phyloP scores from a whole-genome alignment of 2,888 invertebrate genomes.

The Polydrusus pterygomalis region DNA sequence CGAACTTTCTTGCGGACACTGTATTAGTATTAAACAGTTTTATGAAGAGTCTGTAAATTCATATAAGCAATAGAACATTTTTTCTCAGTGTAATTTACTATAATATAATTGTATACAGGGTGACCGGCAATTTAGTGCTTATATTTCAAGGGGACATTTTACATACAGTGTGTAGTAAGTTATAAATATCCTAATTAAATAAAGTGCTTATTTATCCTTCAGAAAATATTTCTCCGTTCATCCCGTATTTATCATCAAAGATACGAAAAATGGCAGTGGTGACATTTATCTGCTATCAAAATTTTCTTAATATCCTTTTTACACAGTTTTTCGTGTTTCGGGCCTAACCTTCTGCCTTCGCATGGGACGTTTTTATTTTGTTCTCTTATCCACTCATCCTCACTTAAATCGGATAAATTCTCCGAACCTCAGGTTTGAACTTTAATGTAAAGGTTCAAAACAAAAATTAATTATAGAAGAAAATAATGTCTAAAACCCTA shows the following conservation, averaged over 20 bases:
- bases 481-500: too few relatives aligned
- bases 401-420: neutral
- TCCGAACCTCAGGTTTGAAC: neutral
- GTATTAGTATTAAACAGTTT: too few relatives aligned
- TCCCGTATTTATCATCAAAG: neutral
- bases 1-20: too few relatives aligned
- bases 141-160: too few relatives aligned
- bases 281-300: neutral
- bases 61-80: too few relatives aligned
- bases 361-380: neutral
- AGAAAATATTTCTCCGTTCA: neutral
- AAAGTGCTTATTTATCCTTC: neutral
- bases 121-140: too few relatives aligned
- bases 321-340: neutral
- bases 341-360: neutral
- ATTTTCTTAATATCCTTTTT: slow-evolving; percentile 10
- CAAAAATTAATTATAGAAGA: neutral
- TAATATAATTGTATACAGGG: too few relatives aligned
- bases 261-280: neutral
- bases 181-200: too few relatives aligned
- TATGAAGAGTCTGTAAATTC: too few relatives aligned
- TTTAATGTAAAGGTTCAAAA: neutral
- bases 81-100: too few relatives aligned
- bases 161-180: too few relatives aligned
- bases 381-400: neutral